Evolutionary conservation across 92 coral and sea anemone genomes (phyloP).

Genomic region (Epizoanthus rinbou): DNA sequence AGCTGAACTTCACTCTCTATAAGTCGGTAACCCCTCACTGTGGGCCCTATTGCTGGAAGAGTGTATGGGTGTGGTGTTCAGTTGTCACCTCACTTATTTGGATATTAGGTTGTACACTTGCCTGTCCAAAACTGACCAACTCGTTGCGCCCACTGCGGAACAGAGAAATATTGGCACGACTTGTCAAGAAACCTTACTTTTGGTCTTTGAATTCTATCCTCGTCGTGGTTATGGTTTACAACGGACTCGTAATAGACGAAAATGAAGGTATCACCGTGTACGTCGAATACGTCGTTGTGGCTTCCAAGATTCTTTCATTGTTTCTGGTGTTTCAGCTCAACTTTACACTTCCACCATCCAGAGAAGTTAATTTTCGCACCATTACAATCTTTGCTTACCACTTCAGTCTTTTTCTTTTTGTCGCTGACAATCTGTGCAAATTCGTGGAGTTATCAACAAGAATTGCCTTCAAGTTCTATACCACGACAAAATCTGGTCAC

Average conservation of each 20-base stretch:
- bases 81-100: slow-evolving; percentile 10
- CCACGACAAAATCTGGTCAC: not conserved
- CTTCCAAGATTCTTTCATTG: slow-evolving; percentile 2
- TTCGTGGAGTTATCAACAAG: slow-evolving; percentile 32
- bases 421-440: slow-evolving; percentile 19
- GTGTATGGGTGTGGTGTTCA: slow-evolving; percentile 4
- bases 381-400: not conserved
- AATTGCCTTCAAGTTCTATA: slow-evolving; percentile 28
- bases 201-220: slow-evolving; percentile 9
- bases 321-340: slow-evolving; percentile 25
- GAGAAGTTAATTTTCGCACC: not conserved
- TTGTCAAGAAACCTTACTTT: slow-evolving; percentile 20
- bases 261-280: slow-evolving; percentile 21
- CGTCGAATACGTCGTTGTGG: slow-evolving; percentile 5
- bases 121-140: slow-evolving; percentile 9
- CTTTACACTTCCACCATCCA: slow-evolving; percentile 20
- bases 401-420: slow-evolving; percentile 10
- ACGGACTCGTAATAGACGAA: not conserved
- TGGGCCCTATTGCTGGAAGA: slow-evolving; percentile 32
- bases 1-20: slow-evolving; percentile 14
- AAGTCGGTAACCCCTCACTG: slow-evolving; percentile 12
- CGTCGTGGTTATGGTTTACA: slow-evolving; percentile 9
- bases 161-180: not conserved
- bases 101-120: slow-evolving; percentile 5
- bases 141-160: slow-evolving; percentile 18